Evolutionary conservation across 1,140 invertebrate genomes (phyloP).

Genomic region (Stenopsyche tienmushanensis): DNA sequence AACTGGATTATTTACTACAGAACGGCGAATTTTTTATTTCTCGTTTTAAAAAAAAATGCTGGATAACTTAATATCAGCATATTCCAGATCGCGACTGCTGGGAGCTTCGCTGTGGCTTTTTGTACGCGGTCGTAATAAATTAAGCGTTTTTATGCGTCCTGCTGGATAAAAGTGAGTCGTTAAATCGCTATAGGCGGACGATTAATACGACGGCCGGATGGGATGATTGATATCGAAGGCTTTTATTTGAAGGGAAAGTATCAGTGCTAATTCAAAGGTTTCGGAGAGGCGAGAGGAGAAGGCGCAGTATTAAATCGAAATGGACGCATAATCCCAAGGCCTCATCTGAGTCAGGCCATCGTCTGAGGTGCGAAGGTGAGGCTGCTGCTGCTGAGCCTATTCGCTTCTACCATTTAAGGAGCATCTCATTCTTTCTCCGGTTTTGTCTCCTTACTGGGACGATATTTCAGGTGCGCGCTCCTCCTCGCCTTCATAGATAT

Average conservation of each 20-base stretch:
- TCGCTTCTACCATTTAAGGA: slow-evolving; percentile 21
- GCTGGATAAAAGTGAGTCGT: background rate
- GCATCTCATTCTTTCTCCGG: background rate
- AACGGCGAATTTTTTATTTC: no score
- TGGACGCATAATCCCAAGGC: slow-evolving; percentile 35
- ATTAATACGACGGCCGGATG: background rate
- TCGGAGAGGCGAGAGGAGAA: no score
- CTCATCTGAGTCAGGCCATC: slow-evolving; percentile 7
- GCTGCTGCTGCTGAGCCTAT: slow-evolving; percentile 9
- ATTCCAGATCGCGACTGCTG: no score
- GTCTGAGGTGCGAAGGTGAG: slow-evolving; percentile 29
- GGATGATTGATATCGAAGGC: background rate
- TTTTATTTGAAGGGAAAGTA: background rate
- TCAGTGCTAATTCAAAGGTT: no score
- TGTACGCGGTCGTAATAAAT: no score
- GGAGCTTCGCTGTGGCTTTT: no score
- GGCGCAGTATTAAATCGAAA: slow-evolving; percentile 19
- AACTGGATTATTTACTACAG: no score
- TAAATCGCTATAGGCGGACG: background rate
- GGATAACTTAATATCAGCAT: no score
- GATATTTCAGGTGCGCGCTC: slow-evolving; percentile 3
- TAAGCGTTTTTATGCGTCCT: no score
- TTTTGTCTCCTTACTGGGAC: slow-evolving; percentile 8
- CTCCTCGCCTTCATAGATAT: slow-evolving; percentile 7
- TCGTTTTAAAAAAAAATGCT: no score